Evolutionary conservation across 2,888 invertebrate genomes (phyloP).

Genomic region (Podabrus alpinus): DNA sequence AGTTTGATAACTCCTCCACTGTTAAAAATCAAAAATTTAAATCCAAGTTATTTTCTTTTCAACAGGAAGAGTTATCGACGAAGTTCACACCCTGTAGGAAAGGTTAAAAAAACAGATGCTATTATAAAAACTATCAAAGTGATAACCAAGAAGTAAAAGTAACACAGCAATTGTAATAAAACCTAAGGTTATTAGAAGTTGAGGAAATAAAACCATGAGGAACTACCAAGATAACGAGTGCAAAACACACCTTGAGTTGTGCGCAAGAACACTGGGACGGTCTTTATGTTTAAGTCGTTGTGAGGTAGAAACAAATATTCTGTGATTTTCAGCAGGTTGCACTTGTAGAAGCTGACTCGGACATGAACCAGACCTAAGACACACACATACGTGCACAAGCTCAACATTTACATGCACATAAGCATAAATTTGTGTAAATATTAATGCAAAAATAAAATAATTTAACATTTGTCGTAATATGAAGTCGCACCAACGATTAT

Average conservation of each 20-base stretch:
- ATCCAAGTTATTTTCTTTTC: background rate
- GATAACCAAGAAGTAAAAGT: background rate
- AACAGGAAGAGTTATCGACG: background rate
- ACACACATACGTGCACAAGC: slow-evolving; percentile 35
- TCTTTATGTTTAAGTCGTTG: slow-evolving; percentile 70
- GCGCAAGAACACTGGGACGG: slow-evolving; percentile 58
- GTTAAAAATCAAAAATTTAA: background rate
- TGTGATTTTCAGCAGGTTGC: slow-evolving; percentile 62
- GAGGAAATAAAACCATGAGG: slow-evolving; percentile 15
- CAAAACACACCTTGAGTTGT: slow-evolving; percentile 56
- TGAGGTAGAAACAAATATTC: slow-evolving; percentile 58
- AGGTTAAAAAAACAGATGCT: background rate
- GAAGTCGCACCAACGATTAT: too few species aligned
- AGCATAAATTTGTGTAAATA: background rate
- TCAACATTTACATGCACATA: background rate
- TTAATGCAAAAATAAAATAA: background rate
- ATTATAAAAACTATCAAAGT: background rate
- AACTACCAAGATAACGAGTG: slow-evolving; percentile 13
- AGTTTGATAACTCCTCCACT: background rate
- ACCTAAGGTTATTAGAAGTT: slow-evolving; percentile 5
- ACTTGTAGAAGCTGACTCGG: slow-evolving; percentile 85
- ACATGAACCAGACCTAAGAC: slow-evolving; percentile 84
- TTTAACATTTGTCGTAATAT: background rate
- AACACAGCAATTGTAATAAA: background rate
- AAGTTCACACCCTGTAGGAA: background rate